Percentiles rank a stretch among this genome's conserved stretches.
Evolutionary conservation across 1,140 invertebrate genomes (phyloP).

Genomic region (Dendrolimus punctatus): DNA sequence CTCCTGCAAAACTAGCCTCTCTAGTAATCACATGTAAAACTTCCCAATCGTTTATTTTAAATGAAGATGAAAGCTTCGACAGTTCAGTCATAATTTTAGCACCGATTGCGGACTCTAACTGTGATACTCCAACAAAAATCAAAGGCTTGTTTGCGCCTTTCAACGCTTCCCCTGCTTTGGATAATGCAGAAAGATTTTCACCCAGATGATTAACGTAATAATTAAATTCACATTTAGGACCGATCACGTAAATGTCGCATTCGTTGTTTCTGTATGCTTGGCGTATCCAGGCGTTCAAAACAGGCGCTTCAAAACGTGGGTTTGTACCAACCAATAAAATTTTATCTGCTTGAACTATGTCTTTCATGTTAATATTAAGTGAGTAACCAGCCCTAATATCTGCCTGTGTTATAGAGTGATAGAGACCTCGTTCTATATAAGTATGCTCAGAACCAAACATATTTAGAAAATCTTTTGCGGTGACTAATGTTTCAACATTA

Average conservation of each 20-base stretch:
- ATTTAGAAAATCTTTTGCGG: slow-evolving; percentile 82
- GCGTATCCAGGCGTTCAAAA: slow-evolving; percentile 83
- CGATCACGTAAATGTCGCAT: slow-evolving; percentile 75
- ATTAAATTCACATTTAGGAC: slow-evolving; percentile 79
- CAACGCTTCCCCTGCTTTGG: slow-evolving; percentile 54
- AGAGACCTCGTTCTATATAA: slow-evolving; percentile 38
- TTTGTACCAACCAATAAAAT: slow-evolving; percentile 83
- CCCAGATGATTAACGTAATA: slow-evolving; percentile 72
- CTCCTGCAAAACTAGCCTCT: slow-evolving; percentile 56
- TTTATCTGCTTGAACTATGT: slow-evolving; percentile 79
- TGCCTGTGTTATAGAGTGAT: slow-evolving; percentile 20
- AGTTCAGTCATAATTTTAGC: slow-evolving; percentile 62
- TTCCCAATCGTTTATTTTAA: slow-evolving; percentile 29
- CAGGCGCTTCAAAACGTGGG: slow-evolving; percentile 83
- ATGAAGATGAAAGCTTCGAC: slow-evolving; percentile 43
- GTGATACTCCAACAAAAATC: slow-evolving; percentile 76
- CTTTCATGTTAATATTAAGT: slow-evolving; percentile 51
- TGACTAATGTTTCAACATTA: slow-evolving; percentile 79
- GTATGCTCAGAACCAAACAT: slow-evolving; percentile 74
- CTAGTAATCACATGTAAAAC: slow-evolving; percentile 46
- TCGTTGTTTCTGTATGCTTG: slow-evolving; percentile 77
- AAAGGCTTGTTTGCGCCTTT: slow-evolving; percentile 76
- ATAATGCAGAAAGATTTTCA: slow-evolving; percentile 67
- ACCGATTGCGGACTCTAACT: slow-evolving; percentile 65
- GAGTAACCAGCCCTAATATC: slow-evolving; percentile 51